Conservation (phyloP, 2,888 invertebrate species). For the Priapulus caudatus region DNA sequence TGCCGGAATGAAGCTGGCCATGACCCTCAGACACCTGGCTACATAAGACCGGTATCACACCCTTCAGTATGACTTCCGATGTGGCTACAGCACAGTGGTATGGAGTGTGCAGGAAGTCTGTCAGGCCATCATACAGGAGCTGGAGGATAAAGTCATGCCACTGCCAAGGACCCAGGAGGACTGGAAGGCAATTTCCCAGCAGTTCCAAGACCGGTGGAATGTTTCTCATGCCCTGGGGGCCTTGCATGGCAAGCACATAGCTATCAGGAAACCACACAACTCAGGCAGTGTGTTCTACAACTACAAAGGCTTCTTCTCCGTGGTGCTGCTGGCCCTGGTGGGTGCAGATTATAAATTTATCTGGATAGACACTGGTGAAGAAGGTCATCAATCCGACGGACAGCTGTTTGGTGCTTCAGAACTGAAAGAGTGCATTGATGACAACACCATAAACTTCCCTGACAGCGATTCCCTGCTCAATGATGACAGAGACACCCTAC, state of each 20-base stretch:
- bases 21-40: slow-evolving; percentile 19
- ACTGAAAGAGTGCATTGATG: too few species aligned
- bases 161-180: slow-evolving; percentile 15
- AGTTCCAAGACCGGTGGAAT: slow-evolving; percentile 18
- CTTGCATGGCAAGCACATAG: slow-evolving; percentile 19
- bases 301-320: too few species aligned
- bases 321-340: too few species aligned
- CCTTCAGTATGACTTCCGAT: slow-evolving; percentile 19
- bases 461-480: slow-evolving; percentile 9
- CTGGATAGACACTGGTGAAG: too few species aligned
- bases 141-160: slow-evolving; percentile 17
- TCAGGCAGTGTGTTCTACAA: too few species aligned
- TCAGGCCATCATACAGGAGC: slow-evolving; percentile 17
- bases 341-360: too few species aligned
- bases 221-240: slow-evolving; percentile 16
- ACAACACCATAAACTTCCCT: too few species aligned
- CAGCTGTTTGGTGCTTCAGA: too few species aligned
- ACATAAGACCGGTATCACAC: slow-evolving; percentile 17
- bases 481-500: slow-evolving; percentile 1
- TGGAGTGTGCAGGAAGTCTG: slow-evolving; percentile 17
- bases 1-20: slow-evolving; percentile 18
- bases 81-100: slow-evolving; percentile 12
- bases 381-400: too few species aligned
- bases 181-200: slow-evolving; percentile 14
- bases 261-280: slow-evolving; percentile 15